Evolutionary conservation across 2,113 vertebrate species (phyloP).

Genomic region (Ciconia maguari): DNA sequence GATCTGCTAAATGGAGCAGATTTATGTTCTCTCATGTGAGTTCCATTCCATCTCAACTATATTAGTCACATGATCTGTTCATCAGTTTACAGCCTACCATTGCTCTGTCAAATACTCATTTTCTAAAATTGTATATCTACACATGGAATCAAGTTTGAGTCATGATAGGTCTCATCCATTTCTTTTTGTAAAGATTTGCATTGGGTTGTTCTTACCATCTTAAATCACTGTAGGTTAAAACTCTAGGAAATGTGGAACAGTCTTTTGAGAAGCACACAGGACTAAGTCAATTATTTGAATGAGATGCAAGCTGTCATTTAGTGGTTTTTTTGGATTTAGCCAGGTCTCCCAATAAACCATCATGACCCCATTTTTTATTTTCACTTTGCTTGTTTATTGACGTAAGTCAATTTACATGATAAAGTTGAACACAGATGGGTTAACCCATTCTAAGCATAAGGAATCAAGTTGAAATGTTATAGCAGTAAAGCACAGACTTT

Average conservation of each 20-base stretch:
- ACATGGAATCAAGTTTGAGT: not conserved
- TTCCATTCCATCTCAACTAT: not conserved
- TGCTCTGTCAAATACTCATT: not conserved
- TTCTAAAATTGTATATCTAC: not conserved
- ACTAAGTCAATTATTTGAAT: not conserved
- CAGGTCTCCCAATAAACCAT: not conserved
- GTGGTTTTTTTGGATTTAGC: not conserved
- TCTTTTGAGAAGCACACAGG: not conserved
- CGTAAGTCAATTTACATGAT: not conserved
- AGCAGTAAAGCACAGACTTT: not conserved
- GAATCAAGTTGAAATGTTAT: not conserved
- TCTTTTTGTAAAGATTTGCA: not conserved
- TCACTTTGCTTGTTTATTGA: not conserved
- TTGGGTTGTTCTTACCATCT: not conserved
- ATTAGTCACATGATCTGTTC: conserved; percentile 12
- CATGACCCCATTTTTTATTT: not conserved
- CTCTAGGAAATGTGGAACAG: not conserved
- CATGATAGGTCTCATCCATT: not conserved
- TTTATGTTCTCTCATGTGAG: conserved; percentile 30
- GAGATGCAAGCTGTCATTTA: not conserved
- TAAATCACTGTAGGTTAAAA: not conserved
- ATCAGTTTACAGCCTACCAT: not conserved
- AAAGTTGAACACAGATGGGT: not conserved
- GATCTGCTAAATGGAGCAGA: conserved; percentile 48
- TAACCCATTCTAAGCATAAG: not conserved